Evolutionary conservation across 2,113 vertebrate species (phyloP).

Genomic region (Oncorhynchus clarkii): DNA sequence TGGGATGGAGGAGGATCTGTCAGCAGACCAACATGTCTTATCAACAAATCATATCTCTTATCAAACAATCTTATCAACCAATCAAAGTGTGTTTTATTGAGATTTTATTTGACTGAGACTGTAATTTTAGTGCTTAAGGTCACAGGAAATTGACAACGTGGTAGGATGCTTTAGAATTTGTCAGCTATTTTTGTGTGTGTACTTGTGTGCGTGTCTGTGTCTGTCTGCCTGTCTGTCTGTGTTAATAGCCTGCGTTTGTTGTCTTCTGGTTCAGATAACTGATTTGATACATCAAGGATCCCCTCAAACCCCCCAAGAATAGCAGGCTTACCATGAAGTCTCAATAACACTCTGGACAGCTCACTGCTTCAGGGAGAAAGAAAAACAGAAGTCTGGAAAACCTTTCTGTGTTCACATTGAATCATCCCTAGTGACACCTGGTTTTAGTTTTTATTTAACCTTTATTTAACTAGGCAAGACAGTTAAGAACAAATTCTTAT

Average conservation of each 20-base stretch:
- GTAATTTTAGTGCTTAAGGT: background rate
- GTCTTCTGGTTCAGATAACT: too few relatives aligned
- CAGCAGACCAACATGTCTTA: background rate
- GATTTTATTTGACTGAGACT: conserved; percentile 11
- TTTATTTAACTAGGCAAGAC: too few relatives aligned
- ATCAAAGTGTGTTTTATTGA: background rate
- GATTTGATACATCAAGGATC: too few relatives aligned
- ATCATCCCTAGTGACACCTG: background rate
- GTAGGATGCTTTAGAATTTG: background rate
- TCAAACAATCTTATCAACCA: conserved; percentile 15
- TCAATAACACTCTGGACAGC: conserved; percentile 48
- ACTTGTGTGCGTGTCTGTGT: background rate
- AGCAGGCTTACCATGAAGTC: conserved; percentile 54
- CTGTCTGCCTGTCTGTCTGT: background rate
- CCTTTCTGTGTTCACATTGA: background rate
- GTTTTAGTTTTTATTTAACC: background rate
- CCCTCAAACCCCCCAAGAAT: too few relatives aligned
- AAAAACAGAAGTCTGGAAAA: background rate
- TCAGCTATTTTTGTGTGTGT: too few relatives aligned
- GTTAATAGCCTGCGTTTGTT: background rate
- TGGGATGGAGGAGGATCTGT: background rate
- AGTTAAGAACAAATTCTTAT: too few relatives aligned
- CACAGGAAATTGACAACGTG: background rate
- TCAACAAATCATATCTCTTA: background rate
- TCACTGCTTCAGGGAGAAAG: conserved; percentile 40